Evolutionary conservation across 2,113 vertebrate species (phyloP).

Genomic region (sheep (Ovis aries)): DNA sequence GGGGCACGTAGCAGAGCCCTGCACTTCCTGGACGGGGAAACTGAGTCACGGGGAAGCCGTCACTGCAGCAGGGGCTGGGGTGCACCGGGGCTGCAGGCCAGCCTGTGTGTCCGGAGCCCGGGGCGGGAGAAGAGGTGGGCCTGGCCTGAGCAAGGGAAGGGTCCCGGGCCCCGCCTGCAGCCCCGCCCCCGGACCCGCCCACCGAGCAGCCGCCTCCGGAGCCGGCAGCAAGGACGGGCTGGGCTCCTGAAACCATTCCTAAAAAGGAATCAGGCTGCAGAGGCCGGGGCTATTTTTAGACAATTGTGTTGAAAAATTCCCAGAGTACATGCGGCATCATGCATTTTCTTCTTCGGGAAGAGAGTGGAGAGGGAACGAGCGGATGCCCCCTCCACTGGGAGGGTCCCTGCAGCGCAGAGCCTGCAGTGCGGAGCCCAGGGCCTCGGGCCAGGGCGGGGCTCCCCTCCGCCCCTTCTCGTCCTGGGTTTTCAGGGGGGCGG

Average conservation of each 20-base stretch:
- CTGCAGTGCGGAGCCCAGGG: background rate
- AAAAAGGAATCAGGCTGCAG: conserved; percentile 36
- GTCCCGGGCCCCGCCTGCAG: background rate
- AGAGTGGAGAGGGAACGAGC: background rate
- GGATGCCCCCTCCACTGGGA: background rate
- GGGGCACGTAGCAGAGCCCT: background rate
- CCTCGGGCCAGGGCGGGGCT: background rate
- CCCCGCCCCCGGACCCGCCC: background rate
- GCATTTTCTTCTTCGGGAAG: background rate
- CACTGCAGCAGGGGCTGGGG: background rate
- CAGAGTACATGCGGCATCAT: conserved; percentile 24
- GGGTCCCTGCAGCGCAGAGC: background rate
- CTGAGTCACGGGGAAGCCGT: background rate
- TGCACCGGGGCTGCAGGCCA: background rate
- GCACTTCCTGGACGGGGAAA: background rate
- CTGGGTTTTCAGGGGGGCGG: background rate
- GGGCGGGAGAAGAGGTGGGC: background rate
- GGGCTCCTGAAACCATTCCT: conserved; percentile 57
- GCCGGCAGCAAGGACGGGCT: background rate
- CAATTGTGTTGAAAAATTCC: conserved; percentile 58
- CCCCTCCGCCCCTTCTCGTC: no score
- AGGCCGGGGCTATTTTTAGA: conserved; percentile 63
- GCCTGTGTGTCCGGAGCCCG: rapidly evolving
- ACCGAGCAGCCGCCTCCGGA: conserved; percentile 51
- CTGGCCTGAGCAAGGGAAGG: conserved; percentile 6